Evolutionary conservation across 37 sponge, comb jelly and placozoan species (phyloP), one percentile per base, ranked within the genome.

Genomic region (Lycopodina hypogea): DNA sequence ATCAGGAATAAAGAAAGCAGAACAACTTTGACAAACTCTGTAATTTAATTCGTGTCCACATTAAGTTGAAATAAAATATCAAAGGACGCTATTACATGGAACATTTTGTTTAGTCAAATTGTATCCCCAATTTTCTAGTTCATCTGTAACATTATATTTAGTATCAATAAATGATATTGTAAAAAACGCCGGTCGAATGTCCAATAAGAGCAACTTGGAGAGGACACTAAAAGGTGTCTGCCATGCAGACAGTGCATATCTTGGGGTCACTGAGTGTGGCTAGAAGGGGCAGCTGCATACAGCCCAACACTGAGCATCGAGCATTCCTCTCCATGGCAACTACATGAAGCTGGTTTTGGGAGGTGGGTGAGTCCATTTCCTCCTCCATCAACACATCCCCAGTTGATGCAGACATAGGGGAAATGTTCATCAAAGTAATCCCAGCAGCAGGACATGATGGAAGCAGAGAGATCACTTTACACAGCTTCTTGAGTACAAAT

Each of bases 261-360:
- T 6, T 0, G 0, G 59, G 75, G 61, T 87, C 77, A 42, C 87
- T 69, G 58, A 81, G 37, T 26, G 75, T 61, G 0, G 69, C 87
- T 51, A 87, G 65, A 1, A 87, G 52, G 17, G 87, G 87, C 28
- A 34, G 81, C 12, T 81, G 82, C 33, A 80, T 24, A 29, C 74
- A 51, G 29, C 87, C 87, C 71, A 87, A 2, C 14, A 76, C 81
- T 9, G 76, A 67, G 52, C 70, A 21, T 24, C 78, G 79, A 58
- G 35, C 40, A 29, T 21, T 61, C 34, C 82, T 19, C 62, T 87
- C 87, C 12, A 87, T 51, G 17, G 78, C 85, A 3, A n/a, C 60
- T 42, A 65, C 66, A 6, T 65, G 37, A 11, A 38, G 21, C 60
- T 71, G 71, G 23, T 37, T 17, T 32, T 7, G 48, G n/a, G 48